Evolutionary conservation across 1,140 invertebrate species (phyloP).

Genomic region (Cephus cinctus): DNA sequence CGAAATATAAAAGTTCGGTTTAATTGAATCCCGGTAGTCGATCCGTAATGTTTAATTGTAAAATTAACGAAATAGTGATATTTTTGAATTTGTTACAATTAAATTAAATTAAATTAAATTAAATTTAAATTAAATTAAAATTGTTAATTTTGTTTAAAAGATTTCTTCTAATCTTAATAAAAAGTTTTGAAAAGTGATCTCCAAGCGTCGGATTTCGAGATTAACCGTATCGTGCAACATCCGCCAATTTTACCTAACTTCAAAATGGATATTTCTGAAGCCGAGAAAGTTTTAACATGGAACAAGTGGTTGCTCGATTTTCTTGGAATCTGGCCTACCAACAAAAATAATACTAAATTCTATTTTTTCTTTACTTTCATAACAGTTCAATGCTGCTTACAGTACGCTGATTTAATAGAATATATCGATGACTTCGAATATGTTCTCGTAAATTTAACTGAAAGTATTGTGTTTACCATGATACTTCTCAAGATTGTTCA

Average conservation of each 20-base stretch:
- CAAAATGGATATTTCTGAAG: too few species aligned
- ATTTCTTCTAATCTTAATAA: too few species aligned
- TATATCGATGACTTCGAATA: neutral
- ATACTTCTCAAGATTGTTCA: neutral
- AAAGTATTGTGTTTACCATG: neutral
- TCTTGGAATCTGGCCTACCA: constrained; percentile 12
- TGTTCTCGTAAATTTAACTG: constrained; percentile 13
- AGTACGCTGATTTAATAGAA: neutral
- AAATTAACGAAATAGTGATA: too few species aligned
- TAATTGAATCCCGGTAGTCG: neutral
- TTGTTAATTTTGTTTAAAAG: too few species aligned
- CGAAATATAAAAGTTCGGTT: too few species aligned
- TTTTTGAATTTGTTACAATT: too few species aligned
- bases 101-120: too few species aligned
- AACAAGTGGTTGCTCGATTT: constrained; percentile 8
- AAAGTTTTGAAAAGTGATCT: too few species aligned
- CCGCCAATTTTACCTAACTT: too few species aligned
- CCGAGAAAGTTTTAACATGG: constrained; percentile 9
- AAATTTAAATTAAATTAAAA: too few species aligned
- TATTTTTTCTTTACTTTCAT: constrained; percentile 4
- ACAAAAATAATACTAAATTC: constrained; percentile 2
- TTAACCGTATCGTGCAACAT: too few species aligned
- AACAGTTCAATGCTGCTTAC: neutral
- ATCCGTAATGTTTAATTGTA: neutral
- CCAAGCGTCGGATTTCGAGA: too few species aligned